Percentiles rank a stretch among this genome's conserved stretches.
Evolutionary conservation across 2,797 vertebrate genomes (phyloP).

Genomic region (Rhinoraja longicauda): DNA sequence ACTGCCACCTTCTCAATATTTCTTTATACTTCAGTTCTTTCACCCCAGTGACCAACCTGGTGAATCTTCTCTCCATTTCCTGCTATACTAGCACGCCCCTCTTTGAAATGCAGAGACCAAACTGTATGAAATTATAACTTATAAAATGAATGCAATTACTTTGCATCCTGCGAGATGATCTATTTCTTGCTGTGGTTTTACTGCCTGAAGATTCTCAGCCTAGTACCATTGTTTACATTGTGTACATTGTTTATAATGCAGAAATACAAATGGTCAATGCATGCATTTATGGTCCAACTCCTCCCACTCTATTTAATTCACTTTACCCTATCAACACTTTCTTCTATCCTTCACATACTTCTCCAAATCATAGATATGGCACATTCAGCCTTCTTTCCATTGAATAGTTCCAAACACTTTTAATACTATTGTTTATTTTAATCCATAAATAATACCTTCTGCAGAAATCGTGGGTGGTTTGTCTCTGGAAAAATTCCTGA

Average conservation of each 20-base stretch:
- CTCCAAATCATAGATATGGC: not conserved
- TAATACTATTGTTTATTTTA: not conserved
- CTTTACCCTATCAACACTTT: not conserved
- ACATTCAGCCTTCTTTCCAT: not conserved
- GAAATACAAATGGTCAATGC: not conserved
- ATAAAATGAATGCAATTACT: not conserved
- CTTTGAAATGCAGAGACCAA: too few relatives aligned
- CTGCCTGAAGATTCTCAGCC: not conserved
- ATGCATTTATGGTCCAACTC: too few relatives aligned
- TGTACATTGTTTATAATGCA: not conserved
- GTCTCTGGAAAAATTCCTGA: constrained; percentile 88
- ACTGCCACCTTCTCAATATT: too few relatives aligned
- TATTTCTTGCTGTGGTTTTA: not conserved
- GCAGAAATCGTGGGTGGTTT: constrained; percentile 72
- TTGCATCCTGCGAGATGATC: not conserved
- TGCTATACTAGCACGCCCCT: too few relatives aligned
- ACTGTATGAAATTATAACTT: too few relatives aligned
- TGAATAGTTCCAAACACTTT: not conserved
- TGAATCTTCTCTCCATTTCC: too few relatives aligned
- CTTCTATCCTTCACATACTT: not conserved
- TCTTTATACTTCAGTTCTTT: too few relatives aligned
- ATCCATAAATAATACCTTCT: constrained; percentile 56
- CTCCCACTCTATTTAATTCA: not conserved
- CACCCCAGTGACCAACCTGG: too few relatives aligned
- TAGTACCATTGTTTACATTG: not conserved